Conservation (phyloP, 30 jellyfish, hydroid and myxozoan genomes). For the Turritopsis dohrnii region DNA sequence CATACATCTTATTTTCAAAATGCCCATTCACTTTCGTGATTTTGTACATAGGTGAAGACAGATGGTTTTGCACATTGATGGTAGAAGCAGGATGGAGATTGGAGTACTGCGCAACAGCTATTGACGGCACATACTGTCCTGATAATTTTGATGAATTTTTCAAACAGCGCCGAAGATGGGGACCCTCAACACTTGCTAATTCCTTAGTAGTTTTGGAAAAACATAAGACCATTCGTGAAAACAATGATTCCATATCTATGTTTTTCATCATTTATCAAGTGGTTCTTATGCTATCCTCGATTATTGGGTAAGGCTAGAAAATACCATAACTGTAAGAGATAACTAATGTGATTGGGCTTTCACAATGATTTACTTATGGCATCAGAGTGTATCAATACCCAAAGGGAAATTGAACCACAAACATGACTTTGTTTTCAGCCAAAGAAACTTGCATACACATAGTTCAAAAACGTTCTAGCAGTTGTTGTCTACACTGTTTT, state of each 20-base stretch:
- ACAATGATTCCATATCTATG: conserved; percentile 64
- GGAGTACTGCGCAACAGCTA: conserved; percentile 94
- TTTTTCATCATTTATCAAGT: conserved; percentile 72
- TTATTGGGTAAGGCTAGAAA: conserved; percentile 66
- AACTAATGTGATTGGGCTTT: too few relatives aligned
- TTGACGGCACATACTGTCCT: conserved; percentile 88
- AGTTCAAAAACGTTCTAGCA: too few relatives aligned
- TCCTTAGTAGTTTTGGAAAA: conserved; percentile 55
- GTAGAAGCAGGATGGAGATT: conserved; percentile 94
- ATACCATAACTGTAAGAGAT: too few relatives aligned
- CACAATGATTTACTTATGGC: too few relatives aligned
- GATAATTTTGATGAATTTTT: conserved; percentile 87
- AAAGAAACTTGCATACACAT: too few relatives aligned
- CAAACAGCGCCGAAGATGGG: conserved; percentile 95
- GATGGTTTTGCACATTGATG: conserved; percentile 96
- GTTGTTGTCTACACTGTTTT: too few relatives aligned
- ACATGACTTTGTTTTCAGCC: too few relatives aligned
- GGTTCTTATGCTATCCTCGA: conserved; percentile 63
- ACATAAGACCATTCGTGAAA: conserved; percentile 43
- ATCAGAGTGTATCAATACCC: too few relatives aligned
- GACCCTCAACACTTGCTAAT: conserved; percentile 92
- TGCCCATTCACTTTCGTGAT: too few relatives aligned
- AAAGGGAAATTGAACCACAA: too few relatives aligned
- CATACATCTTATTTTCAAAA: neutral
- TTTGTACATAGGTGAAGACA: conserved; percentile 75